phyloP scores from a whole-genome alignment of 1,140 invertebrate genomes.

The Prorops nasuta region DNA sequence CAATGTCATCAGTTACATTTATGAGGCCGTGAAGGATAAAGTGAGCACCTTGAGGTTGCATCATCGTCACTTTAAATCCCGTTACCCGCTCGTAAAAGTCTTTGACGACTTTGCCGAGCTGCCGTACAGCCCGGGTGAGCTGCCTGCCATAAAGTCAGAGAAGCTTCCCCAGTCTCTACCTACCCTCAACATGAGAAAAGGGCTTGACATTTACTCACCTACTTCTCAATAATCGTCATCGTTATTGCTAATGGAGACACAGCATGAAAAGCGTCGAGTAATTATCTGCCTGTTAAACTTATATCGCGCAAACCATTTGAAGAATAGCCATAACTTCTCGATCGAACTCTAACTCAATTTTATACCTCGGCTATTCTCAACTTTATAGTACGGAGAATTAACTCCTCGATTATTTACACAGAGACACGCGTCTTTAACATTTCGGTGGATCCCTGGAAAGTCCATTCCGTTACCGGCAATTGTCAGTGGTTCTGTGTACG shows the following conservation, averaged over 20 bases:
- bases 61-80: slow-evolving; percentile 60
- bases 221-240: slow-evolving; percentile 42
- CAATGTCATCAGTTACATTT: slow-evolving; percentile 59
- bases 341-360: too few relatives aligned
- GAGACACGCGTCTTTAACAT: too few relatives aligned
- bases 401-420: too few relatives aligned
- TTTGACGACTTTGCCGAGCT: slow-evolving; percentile 54
- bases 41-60: slow-evolving; percentile 57
- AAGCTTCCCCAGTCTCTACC: slow-evolving; percentile 29
- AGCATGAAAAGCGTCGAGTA: background rate
- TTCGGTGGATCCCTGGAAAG: too few relatives aligned
- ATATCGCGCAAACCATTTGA: too few relatives aligned
- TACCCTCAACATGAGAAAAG: slow-evolving; percentile 40
- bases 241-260: slow-evolving; percentile 27
- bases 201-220: slow-evolving; percentile 48
- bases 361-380: too few relatives aligned
- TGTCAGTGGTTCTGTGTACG: too few relatives aligned
- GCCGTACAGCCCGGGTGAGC: slow-evolving; percentile 16
- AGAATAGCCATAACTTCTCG: too few relatives aligned
- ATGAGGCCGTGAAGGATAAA: slow-evolving; percentile 56
- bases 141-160: slow-evolving; percentile 49
- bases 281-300: background rate
- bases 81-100: slow-evolving; percentile 58
- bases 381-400: too few relatives aligned
- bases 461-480: too few relatives aligned